A percentile compares a stretch with the other conserved stretches of the same genome.
Evolutionary conservation across 30 jellyfish, hydroid and myxozoan species (phyloP).

Genomic region (Turritopsis rubra): DNA sequence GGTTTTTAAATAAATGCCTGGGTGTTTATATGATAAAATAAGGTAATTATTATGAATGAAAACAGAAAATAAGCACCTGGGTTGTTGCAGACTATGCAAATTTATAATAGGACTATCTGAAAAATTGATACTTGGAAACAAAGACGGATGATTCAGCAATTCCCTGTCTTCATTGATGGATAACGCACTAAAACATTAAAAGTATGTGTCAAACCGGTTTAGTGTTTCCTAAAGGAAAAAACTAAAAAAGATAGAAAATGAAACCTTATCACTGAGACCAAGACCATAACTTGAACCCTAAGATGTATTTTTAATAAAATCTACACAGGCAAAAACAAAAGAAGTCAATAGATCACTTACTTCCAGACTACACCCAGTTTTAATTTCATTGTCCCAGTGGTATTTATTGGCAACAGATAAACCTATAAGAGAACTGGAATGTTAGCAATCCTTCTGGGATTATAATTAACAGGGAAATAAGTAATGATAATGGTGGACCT

Average conservation of each 20-base stretch:
- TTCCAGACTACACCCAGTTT: conserved; percentile 72
- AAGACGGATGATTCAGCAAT: background rate
- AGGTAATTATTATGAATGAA: background rate
- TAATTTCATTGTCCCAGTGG: conserved; percentile 61
- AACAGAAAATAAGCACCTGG: background rate
- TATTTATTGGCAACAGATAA: conserved; percentile 60
- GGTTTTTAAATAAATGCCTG: too few species aligned
- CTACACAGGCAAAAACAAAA: too few species aligned
- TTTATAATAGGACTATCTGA: background rate
- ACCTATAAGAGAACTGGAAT: conserved; percentile 46
- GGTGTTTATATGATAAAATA: too few species aligned
- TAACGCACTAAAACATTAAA: background rate
- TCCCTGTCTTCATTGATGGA: background rate
- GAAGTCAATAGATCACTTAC: conserved; percentile 14
- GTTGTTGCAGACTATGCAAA: background rate
- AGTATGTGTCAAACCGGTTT: too few species aligned
- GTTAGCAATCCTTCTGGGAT: too few species aligned
- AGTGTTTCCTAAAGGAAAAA: too few species aligned
- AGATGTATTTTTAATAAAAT: too few species aligned
- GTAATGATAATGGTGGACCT: background rate
- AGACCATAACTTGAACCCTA: too few species aligned
- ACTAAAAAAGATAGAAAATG: too few species aligned
- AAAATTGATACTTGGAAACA: background rate
- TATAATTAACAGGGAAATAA: background rate
- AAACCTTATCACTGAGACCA: too few species aligned